Base-by-base conservation (phyloP, 2,113 vertebrate genomes). In the Mustela lutreola region DNA sequence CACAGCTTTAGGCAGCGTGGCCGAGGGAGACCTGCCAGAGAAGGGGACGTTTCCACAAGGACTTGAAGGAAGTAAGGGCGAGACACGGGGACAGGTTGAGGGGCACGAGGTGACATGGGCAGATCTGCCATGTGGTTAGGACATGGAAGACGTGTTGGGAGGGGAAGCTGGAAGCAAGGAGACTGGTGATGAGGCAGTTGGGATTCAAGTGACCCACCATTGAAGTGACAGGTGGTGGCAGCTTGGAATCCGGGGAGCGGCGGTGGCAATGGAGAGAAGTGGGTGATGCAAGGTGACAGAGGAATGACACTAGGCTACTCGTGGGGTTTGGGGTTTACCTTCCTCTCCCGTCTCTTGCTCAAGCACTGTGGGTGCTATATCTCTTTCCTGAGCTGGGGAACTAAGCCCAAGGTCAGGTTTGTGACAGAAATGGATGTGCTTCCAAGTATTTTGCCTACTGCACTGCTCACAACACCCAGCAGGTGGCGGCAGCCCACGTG, bases 31-130 rank as follows among this genome's bases (percentile, higher is more conserved):
- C 36, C 76, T 10, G 31, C 48, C 53, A 21, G 53, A 70, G 39
- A 33, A 63, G 11, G 67, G 39, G 45, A 26, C 10, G 0, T 60
- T 2, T 36, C 42, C 36, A 33, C 28, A 73, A 18, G 11, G 22
- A 21, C 65, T 53, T 26, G 19, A 62, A 79, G 65, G 76, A 90
- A 71, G 45, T 9, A 67, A 94, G 10, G 7, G 10, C n/a, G 39
- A 33, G 60, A 76, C 0, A 24, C 42, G 18, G n/a, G 28, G 80
- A 15, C 28, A 31, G 45, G 48, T 22, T 7, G 4, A 22, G 78
- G n/a, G 75, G 67, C 11, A 0, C 1, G 11, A 2, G 15, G 42
- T 11, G 80, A 39, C 53, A 1, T 0, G 0, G 42, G 8, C 58
- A 16, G 39, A 19, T 56, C 39, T 89, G 86, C 78, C 50, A 7